Evolutionary conservation across 1,140 invertebrate species (phyloP).

Genomic region (Drosophila setifemur): DNA sequence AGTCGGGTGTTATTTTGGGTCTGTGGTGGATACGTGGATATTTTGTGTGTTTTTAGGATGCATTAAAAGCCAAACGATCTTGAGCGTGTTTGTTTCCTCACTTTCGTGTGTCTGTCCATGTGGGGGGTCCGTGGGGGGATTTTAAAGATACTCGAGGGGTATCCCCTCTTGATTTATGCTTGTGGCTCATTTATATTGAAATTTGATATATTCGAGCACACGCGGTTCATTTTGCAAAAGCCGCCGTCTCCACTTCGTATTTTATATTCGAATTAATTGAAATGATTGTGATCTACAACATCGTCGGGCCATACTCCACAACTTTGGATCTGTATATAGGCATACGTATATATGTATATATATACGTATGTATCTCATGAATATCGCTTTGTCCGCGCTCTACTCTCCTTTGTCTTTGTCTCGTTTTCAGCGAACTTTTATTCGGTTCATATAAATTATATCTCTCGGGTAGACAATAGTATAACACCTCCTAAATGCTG

Average conservation of each 20-base stretch:
- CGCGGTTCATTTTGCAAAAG: slow-evolving; percentile 71
- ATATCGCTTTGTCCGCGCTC: slow-evolving; percentile 53
- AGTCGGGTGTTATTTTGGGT: slow-evolving; percentile 21
- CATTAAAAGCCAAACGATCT: slow-evolving; percentile 59
- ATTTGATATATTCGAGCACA: slow-evolving; percentile 76
- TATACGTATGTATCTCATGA: slow-evolving; percentile 47
- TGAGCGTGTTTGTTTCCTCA: slow-evolving; percentile 59
- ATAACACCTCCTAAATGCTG: slow-evolving; percentile 74
- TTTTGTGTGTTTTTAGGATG: slow-evolving; percentile 39
- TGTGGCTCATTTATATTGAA: slow-evolving; percentile 77
- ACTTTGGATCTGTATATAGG: slow-evolving; percentile 13
- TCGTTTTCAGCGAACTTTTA: slow-evolving; percentile 52
- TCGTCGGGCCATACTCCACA: slow-evolving; percentile 31
- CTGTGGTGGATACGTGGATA: not conserved
- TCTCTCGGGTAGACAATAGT: slow-evolving; percentile 51
- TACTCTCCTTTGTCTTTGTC: slow-evolving; percentile 56
- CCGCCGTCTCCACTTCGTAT: slow-evolving; percentile 62
- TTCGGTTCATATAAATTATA: slow-evolving; percentile 67
- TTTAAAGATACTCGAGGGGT: slow-evolving; percentile 2
- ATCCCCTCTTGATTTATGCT: slow-evolving; percentile 63
- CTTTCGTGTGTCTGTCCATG: slow-evolving; percentile 43
- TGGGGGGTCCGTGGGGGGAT: slow-evolving; percentile 22
- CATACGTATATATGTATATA: slow-evolving; percentile 18
- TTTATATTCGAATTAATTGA: slow-evolving; percentile 80
- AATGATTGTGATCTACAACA: slow-evolving; percentile 81